Percentiles rank a stretch among this genome's conserved stretches.
Conservation (phyloP, 2,888 invertebrate genomes). For the Tipula vernalis region DNA sequence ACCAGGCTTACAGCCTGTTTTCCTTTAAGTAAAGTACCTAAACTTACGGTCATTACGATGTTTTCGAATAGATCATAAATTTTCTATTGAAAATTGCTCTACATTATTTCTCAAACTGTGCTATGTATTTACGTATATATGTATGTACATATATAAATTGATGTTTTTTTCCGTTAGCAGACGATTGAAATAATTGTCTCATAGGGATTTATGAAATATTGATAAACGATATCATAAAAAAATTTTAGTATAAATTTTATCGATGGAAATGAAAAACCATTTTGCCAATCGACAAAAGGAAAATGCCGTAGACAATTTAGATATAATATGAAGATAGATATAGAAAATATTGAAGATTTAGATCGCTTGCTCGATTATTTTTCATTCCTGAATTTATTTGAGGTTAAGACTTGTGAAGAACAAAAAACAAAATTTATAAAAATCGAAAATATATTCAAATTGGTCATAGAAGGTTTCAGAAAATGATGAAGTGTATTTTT, state of each 20-base stretch:
- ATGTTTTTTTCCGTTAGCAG: neutral
- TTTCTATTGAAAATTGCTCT: neutral
- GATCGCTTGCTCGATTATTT: neutral
- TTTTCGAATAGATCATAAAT: neutral
- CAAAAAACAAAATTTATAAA: neutral
- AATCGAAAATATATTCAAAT: neutral
- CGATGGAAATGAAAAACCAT: neutral
- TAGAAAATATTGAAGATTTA: neutral
- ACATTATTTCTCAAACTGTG: neutral
- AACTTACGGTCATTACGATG: neutral
- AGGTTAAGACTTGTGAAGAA: neutral
- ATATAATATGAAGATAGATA: neutral
- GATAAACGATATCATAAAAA: neutral
- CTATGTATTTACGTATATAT: neutral
- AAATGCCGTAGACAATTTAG: neutral
- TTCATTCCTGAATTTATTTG: neutral
- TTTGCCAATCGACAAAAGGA: neutral
- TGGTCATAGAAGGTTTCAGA: neutral
- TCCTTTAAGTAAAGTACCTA: neutral
- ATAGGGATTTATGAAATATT: neutral
- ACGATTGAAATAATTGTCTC: neutral
- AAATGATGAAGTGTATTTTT: neutral
- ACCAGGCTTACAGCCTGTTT: too few species aligned
- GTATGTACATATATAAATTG: neutral
- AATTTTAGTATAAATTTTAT: neutral